phyloP scores from a whole-genome alignment of 2,113 vertebrate species.

The Arenaria interpres region DNA sequence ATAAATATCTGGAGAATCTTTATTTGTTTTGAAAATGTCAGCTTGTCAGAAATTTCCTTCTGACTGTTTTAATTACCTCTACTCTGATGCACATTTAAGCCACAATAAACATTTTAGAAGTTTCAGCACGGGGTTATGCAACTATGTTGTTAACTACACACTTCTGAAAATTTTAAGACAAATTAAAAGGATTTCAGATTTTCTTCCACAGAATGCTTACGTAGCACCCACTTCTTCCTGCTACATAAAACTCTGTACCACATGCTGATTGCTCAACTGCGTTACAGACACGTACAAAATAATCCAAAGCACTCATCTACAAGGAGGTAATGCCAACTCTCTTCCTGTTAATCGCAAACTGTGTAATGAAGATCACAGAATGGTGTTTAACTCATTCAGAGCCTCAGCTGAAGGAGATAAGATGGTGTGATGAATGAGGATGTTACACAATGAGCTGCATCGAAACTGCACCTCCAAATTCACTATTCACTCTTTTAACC shows the following conservation, averaged over 20 bases:
- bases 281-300: background rate
- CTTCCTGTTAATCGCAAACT: background rate
- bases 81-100: background rate
- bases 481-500: background rate
- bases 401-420: background rate
- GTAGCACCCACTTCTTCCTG: background rate
- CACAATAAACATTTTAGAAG: slow-evolving; percentile 1
- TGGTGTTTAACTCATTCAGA: background rate
- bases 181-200: background rate
- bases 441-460: background rate
- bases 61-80: slow-evolving; percentile 54
- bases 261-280: background rate
- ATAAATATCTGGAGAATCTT: slow-evolving; percentile 58
- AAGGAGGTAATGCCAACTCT: background rate
- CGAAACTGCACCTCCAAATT: background rate
- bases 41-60: slow-evolving; percentile 43
- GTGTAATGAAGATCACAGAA: background rate
- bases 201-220: background rate
- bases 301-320: background rate
- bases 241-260: background rate
- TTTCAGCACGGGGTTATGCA: background rate
- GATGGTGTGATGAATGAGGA: background rate
- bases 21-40: slow-evolving; percentile 62
- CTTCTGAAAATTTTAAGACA: background rate
- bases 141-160: background rate